Percentiles rank a stretch among this genome's conserved stretches.
Conservation (phyloP, 2,888 invertebrate genomes). For the Malthinus flaveolus region DNA sequence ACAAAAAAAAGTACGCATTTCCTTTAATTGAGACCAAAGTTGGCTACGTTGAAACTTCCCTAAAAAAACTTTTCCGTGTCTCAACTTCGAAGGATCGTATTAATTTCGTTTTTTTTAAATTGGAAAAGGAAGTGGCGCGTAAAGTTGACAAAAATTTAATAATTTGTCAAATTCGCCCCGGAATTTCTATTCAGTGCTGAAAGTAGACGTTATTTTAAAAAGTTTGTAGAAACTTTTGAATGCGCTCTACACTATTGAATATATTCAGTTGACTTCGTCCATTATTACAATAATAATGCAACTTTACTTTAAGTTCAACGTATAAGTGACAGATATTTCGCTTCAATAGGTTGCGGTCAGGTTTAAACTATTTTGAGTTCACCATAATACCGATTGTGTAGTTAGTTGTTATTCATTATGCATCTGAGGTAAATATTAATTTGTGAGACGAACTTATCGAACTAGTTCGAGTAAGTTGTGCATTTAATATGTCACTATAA, state of each 20-base stretch:
- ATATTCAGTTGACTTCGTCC: conserved; percentile 19
- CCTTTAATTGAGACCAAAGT: no score
- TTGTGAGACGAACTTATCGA: no score
- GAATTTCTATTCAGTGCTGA: conserved; percentile 26
- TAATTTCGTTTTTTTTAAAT: not conserved
- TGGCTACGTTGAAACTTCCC: no score
- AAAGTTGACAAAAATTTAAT: conserved; percentile 11
- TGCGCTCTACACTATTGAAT: conserved; percentile 2
- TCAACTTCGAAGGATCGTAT: no score
- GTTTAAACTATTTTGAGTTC: conserved; percentile 1
- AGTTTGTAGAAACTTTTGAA: conserved; percentile 24
- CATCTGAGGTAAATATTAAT: conserved; percentile 11
- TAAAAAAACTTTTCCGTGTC: no score
- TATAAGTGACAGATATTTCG: conserved; percentile 26
- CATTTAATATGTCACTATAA: no score
- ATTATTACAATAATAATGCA: conserved; percentile 24
- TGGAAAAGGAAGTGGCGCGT: not conserved
- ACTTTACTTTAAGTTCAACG: conserved; percentile 17
- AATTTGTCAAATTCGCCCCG: conserved; percentile 19
- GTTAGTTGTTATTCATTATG: conserved; percentile 14
- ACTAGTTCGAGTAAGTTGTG: not conserved
- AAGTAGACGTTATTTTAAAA: conserved; percentile 25
- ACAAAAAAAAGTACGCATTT: no score
- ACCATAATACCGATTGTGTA: no score
- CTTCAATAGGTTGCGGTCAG: conserved; percentile 21